Conservation (phyloP, 2,888 invertebrate species). For the Lysandra coridon region DNA sequence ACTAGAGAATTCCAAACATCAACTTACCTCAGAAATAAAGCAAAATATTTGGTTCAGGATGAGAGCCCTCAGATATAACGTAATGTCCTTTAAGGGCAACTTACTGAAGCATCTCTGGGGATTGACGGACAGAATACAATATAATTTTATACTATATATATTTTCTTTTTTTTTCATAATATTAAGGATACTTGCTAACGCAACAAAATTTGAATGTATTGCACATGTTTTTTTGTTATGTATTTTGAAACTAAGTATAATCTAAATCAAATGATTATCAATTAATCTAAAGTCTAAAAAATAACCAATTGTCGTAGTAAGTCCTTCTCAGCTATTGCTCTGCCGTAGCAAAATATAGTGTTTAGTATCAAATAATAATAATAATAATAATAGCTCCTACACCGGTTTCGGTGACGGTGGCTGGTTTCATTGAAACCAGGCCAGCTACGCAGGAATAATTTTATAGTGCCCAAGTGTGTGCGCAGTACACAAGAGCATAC, state of each 20-base stretch:
- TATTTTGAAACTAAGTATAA: neutral
- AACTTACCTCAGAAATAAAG: neutral
- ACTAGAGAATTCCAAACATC: neutral
- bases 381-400: too few species aligned
- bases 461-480: too few species aligned
- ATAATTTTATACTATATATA: neutral
- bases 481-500: too few species aligned
- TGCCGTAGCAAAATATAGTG: neutral
- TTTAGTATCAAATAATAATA: too few species aligned
- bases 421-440: too few species aligned
- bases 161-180: neutral
- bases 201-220: too few species aligned
- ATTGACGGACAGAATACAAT: neutral
- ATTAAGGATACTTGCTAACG: too few species aligned
- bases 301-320: too few species aligned
- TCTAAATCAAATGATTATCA: neutral
- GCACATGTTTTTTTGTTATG: neutral
- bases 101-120: neutral
- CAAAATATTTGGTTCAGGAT: neutral
- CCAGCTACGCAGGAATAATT: too few species aligned
- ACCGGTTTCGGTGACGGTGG: too few species aligned
- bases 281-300: too few species aligned
- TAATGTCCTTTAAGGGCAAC: neutral
- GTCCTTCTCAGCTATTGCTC: neutral
- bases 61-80: neutral